These are phyloP conservation scores for Anguilla japonica DNA, from an alignment of 2,113 vertebrate species.

Conservation along the genomic window DNA sequence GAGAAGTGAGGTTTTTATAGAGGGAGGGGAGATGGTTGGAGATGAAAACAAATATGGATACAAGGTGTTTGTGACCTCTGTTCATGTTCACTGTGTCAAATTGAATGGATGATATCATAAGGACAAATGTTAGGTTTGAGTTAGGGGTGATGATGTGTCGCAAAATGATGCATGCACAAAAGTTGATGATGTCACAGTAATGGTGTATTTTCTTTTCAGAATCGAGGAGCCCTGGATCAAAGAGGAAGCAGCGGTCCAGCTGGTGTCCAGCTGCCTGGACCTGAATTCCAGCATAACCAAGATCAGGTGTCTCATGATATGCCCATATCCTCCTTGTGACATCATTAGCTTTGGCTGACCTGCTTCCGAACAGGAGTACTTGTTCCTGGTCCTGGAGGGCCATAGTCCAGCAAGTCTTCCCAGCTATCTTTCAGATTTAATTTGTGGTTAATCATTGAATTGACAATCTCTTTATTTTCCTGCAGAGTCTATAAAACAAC, in stretches of 20 bases:
- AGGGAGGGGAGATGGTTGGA: too few species aligned
- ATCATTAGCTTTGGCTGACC: not conserved
- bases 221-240: slow-evolving; percentile 72
- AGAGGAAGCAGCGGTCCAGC: slow-evolving; percentile 33
- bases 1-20: too few species aligned
- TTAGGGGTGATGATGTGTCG: not conserved
- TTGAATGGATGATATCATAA: too few species aligned
- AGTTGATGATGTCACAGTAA: not conserved
- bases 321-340: not conserved
- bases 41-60: too few species aligned
- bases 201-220: slow-evolving; percentile 52
- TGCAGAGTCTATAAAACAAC: slow-evolving; percentile 51
- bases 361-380: not conserved
- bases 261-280: slow-evolving; percentile 55
- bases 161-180: not conserved
- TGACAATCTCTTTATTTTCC: slow-evolving; percentile 4
- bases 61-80: not conserved
- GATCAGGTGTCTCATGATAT: slow-evolving; percentile 62
- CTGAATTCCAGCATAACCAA: slow-evolving; percentile 50
- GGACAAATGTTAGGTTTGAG: not conserved
- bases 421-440: not conserved
- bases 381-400: not conserved
- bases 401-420: too few species aligned
- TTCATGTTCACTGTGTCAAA: too few species aligned
- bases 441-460: not conserved